Conservation (phyloP, 2,113 vertebrate species). For the Vireo altiloquus region DNA sequence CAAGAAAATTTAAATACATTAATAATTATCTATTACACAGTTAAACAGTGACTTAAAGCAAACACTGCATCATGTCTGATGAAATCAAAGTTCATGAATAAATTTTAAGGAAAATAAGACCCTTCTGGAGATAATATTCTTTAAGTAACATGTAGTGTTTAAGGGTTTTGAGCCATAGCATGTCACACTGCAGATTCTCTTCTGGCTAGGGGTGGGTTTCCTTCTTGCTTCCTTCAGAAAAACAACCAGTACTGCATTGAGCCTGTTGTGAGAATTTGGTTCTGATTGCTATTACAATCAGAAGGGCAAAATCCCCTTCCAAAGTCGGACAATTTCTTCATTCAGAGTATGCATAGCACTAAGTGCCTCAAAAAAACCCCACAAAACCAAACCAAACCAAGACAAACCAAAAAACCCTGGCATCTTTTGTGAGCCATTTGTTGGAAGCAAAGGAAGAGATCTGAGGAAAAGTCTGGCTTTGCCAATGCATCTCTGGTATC, state of each 20-base stretch:
- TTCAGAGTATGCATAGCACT: background rate
- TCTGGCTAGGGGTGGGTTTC: background rate
- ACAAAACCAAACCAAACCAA: background rate
- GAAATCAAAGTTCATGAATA: background rate
- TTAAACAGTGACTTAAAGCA: conserved; percentile 4
- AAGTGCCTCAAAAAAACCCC: background rate
- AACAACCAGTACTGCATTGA: background rate
- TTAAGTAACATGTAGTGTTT: background rate
- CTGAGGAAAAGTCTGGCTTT: background rate
- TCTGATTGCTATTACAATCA: background rate
- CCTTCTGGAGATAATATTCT: background rate
- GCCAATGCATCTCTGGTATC: background rate
- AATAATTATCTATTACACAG: background rate
- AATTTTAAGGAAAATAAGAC: background rate
- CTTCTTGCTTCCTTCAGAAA: background rate
- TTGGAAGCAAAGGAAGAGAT: background rate
- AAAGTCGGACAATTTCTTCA: background rate
- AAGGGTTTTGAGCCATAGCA: background rate
- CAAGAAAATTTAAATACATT: background rate
- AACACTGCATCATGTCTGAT: background rate
- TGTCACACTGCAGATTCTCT: background rate
- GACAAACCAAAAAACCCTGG: background rate
- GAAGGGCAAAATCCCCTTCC: background rate
- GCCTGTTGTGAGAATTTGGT: background rate
- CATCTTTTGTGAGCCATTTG: background rate